phyloP scores from a whole-genome alignment of 2,888 invertebrate genomes.

The Ferrisia virgata region DNA sequence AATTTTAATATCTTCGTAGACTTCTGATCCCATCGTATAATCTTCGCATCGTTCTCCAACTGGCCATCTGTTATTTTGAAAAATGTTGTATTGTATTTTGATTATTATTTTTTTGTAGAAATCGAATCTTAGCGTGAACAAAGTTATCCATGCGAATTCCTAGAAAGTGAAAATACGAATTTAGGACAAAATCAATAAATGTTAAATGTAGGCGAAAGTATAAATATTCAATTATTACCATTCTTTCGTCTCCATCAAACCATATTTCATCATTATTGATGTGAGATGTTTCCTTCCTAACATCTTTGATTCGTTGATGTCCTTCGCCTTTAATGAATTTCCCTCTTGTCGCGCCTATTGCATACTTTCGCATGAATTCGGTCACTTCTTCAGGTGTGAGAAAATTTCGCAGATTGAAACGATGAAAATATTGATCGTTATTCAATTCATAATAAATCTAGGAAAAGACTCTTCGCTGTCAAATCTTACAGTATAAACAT shows the following conservation, averaged over 20 bases:
- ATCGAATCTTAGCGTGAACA: not conserved
- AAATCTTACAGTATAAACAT: not conserved
- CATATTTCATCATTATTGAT: not conserved
- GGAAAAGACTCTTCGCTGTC: not conserved
- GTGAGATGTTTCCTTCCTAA: not conserved
- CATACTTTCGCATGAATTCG: not conserved
- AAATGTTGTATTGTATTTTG: not conserved
- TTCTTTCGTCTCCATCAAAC: not conserved
- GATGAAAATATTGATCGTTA: not conserved
- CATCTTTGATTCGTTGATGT: not conserved
- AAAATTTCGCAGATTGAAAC: not conserved
- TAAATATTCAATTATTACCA: not conserved
- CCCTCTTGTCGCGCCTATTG: not conserved
- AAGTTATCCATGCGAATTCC: not conserved
- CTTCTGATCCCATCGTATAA: not conserved
- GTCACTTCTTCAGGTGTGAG: not conserved
- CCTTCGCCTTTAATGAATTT: not conserved
- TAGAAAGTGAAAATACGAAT: not conserved
- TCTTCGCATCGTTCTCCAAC: not conserved
- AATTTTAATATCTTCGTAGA: not conserved
- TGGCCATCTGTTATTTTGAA: not conserved
- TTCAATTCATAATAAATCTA: not conserved
- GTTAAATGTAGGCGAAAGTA: not conserved
- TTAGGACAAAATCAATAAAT: not conserved
- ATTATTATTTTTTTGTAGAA: not conserved